Conservation (phyloP, 2,113 vertebrate genomes). For the Cyprinodon tularosa region DNA sequence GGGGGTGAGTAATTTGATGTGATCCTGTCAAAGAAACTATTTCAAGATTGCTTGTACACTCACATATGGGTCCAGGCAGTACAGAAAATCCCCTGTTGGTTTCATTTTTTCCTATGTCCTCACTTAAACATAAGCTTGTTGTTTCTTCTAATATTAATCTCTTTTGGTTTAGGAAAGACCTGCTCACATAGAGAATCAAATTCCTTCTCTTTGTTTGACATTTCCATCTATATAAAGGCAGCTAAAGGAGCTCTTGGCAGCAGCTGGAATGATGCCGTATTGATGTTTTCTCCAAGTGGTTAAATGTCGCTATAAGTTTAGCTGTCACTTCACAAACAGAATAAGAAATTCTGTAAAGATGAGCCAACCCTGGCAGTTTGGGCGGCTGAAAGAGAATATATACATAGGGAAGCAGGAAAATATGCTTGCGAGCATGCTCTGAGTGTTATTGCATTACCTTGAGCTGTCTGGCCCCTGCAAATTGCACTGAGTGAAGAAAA, state of each 20-base stretch:
- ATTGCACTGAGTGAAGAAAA: slow-evolving; percentile 21
- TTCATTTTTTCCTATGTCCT: neutral
- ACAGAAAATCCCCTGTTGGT: slow-evolving; percentile 10
- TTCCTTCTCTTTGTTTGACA: slow-evolving; percentile 36
- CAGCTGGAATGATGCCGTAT: slow-evolving; percentile 14
- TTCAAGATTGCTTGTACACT: neutral
- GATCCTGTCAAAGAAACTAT: slow-evolving; percentile 4
- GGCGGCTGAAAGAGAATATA: slow-evolving; percentile 60
- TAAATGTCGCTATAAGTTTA: slow-evolving; percentile 51
- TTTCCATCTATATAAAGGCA: slow-evolving; percentile 37
- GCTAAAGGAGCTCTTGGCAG: slow-evolving; percentile 12
- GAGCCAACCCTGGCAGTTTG: slow-evolving; percentile 11
- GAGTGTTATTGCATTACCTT: slow-evolving; percentile 50
- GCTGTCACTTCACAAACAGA: slow-evolving; percentile 58
- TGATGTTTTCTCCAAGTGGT: slow-evolving; percentile 52
- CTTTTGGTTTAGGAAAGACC: slow-evolving; percentile 8
- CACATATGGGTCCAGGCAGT: neutral
- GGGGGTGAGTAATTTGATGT: slow-evolving; percentile 8
- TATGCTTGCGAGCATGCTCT: slow-evolving; percentile 28
- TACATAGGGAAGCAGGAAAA: slow-evolving; percentile 57
- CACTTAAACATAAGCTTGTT: neutral
- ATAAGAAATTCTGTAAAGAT: slow-evolving; percentile 50
- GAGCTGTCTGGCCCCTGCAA: slow-evolving; percentile 25
- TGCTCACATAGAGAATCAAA: neutral
- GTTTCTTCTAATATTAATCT: neutral